Conservation (phyloP, 1,140 invertebrate species). For the Eubasilissa regina region DNA sequence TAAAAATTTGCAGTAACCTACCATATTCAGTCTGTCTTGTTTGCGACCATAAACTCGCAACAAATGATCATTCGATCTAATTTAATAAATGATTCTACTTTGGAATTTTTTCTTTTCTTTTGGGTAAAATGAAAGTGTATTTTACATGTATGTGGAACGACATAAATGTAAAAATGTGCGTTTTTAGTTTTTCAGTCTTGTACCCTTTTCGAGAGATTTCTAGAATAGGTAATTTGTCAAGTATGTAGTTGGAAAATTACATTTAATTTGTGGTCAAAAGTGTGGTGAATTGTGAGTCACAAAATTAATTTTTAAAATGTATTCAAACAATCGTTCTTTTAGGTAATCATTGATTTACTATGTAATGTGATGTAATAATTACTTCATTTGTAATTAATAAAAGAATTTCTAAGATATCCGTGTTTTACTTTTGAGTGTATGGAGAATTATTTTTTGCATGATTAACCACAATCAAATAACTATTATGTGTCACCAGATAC, state of each 20-base stretch:
- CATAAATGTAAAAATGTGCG: neutral
- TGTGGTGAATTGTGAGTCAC: constrained; percentile 6
- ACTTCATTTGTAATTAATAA: constrained; percentile 40
- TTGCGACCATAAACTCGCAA: too few species aligned
- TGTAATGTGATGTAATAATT: constrained; percentile 26
- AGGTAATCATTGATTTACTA: constrained; percentile 18
- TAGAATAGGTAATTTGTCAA: constrained; percentile 6
- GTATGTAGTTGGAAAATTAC: neutral
- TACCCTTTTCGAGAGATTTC: neutral
- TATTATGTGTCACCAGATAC: too few species aligned
- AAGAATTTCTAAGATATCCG: constrained; percentile 25
- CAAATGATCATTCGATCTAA: neutral
- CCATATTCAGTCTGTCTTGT: too few species aligned
- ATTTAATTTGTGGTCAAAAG: too few species aligned
- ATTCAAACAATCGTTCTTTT: constrained; percentile 26
- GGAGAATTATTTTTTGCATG: too few species aligned
- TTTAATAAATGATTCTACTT: neutral
- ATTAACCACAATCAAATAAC: too few species aligned
- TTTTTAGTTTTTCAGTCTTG: neutral
- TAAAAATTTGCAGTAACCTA: too few species aligned
- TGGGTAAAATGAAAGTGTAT: neutral
- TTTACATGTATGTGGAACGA: constrained; percentile 5
- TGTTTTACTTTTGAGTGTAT: neutral
- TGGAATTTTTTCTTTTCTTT: neutral
- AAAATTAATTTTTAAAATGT: constrained; percentile 10